Base-by-base conservation (phyloP, 2,113 vertebrate species). In the Rhinoderma darwinii region DNA sequence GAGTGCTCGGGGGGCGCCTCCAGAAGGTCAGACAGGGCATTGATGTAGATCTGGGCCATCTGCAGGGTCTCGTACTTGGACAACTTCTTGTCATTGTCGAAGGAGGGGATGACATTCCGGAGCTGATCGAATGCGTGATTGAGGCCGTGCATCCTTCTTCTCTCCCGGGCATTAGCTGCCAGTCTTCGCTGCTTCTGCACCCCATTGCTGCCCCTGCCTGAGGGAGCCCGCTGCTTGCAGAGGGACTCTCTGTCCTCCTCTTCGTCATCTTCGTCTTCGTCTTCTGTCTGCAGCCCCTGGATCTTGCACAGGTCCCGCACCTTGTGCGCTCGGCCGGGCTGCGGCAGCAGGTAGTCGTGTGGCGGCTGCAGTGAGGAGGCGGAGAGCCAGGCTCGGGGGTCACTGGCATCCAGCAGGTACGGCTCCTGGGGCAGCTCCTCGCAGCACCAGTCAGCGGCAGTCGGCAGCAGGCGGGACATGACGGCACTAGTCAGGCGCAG, bases 41-140 rank as follows among this genome's bases (percentile, higher is more conserved):
- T 98, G 92, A 99, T 99, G 95, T 99, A 99, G 91, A 99, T 99
- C 91, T 99, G 97, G 12, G 97, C 97, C 97, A 99, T 99, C 92
- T 99, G 97, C 79, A 99, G 90, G n/a, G 97, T 99, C 90, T 99
- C 97, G 51, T 99, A 99, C 85, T 99, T 99, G 90, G 97, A 99
- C 61, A 99, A 95, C 90, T 99, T 98, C 93, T 99, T 99, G 94
- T 99, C 97, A 91, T 98, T 97, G 93, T 98, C 97, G 82, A 99
- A 94, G 27, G 96, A 97, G 25, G 97, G 97, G 92, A 99, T 98
- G 92, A 99, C 97, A 81, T 96, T 97, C 91, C 97, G 96, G 92
- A 99, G 95, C 91, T 96, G 96, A 91, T 99, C 97, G 85, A 99
- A 99, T 74, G 97, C 97, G 91, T 98, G 96, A 93, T 99, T 99